Base-by-base conservation (phyloP, 1,140 invertebrate genomes). In the Apis dorsata region DNA sequence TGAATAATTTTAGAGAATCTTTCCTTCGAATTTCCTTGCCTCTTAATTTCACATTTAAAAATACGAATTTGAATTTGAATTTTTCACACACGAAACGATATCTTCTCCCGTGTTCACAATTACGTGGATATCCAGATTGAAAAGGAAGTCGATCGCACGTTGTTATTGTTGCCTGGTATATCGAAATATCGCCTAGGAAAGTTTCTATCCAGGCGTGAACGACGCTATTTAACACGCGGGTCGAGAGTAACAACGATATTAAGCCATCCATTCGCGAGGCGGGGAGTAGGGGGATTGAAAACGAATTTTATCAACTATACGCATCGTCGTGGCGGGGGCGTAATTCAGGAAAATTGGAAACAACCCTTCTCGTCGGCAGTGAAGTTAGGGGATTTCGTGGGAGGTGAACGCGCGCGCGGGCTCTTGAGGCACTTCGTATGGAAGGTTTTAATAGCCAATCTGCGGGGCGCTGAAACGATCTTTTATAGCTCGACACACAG, bases 291-390 rank as follows among this genome's bases (percentile, higher is more conserved):
- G 83, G 78, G 78, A 80, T 70, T 77, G 79, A 84, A 82, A 89
- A 88, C 72, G 76, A 81, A 88, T 88, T 84, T 88, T 69, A 81
- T 85, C 84, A 68, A 75, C 68, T 62, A 85, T 83, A 81, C 73
- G 82, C 63, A 79, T 76, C 79, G 81, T 69, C 75, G 66, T 71
- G 59, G 69, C 65, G 72, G 62, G 34, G 34, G 85, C 57, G 85
- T 89, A 90, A 90, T 90, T 85, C 88, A 84, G 84, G 88, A 89
- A 90, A 89, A 90, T 90, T 89, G 88, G 79, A 89, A 90, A 89
- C 88, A 90, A 90, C 88, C 88, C 88, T 89, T 90, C 86, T 77
- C 78, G 81, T 44, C 68, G 72, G 74, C 59, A 84, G 62, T 74
- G 80, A 69, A 79, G 86, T 88, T 82, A 77, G 84, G 84, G 87